A percentile compares a stretch with the other conserved stretches of the same genome.
phyloP scores from a whole-genome alignment of 1,140 invertebrate genomes.

The Cydia amplana region DNA sequence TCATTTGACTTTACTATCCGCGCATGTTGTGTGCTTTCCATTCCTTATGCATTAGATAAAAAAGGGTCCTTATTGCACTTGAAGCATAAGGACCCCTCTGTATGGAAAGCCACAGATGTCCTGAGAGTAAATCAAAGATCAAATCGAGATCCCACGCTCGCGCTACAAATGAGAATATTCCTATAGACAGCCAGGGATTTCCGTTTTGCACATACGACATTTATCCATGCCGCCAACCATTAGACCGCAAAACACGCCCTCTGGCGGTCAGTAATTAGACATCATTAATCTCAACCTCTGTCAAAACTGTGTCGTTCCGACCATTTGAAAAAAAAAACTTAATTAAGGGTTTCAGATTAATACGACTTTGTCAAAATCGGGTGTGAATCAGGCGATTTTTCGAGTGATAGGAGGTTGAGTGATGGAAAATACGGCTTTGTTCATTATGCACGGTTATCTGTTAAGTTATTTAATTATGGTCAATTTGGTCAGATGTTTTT shows the following conservation, averaged over 20 bases:
- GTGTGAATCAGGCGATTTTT: slow-evolving; percentile 26
- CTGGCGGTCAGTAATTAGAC: slow-evolving; percentile 24
- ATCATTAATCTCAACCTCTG: slow-evolving; percentile 32
- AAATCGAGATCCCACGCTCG: no score
- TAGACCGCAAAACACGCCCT: slow-evolving; percentile 21
- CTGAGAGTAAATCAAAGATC: no score
- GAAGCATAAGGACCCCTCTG: no score
- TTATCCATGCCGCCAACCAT: not conserved
- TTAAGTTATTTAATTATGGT: slow-evolving; percentile 26
- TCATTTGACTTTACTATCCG: no score
- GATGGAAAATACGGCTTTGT: slow-evolving; percentile 13
- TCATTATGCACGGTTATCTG: slow-evolving; percentile 28
- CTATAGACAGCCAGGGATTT: not conserved
- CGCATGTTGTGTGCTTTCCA: no score
- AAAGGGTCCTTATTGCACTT: no score
- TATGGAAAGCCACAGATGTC: no score
- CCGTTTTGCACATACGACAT: slow-evolving; percentile 16
- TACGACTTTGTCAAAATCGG: slow-evolving; percentile 25
- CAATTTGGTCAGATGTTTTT: slow-evolving; percentile 23
- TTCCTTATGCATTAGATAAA: no score
- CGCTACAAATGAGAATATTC: no score
- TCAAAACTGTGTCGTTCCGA: slow-evolving; percentile 23
- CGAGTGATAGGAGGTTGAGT: slow-evolving; percentile 15
- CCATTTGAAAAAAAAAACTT: slow-evolving; percentile 17
- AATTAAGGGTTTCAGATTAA: slow-evolving; percentile 29